A percentile compares a stretch with the other conserved stretches of the same genome.
Evolutionary conservation across 2,113 vertebrate genomes (phyloP).

Genomic region (Tauraco erythrolophus): DNA sequence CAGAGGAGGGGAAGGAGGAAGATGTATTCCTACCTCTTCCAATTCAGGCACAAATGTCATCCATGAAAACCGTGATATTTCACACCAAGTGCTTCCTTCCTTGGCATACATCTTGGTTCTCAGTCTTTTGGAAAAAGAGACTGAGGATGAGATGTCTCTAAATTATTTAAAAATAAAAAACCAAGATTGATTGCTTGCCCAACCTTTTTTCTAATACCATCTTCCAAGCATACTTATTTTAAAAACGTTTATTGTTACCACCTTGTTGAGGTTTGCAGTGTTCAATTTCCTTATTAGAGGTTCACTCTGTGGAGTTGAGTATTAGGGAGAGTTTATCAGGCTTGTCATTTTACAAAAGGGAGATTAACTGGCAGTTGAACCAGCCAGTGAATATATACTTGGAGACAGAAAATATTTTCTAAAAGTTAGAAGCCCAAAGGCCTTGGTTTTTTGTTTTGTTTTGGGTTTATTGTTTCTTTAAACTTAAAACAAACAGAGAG

Average conservation of each 20-base stretch:
- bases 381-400: neutral
- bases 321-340: neutral
- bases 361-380: neutral
- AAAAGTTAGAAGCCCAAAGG: neutral
- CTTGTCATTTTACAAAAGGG: neutral
- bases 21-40: neutral
- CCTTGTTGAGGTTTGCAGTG: neutral
- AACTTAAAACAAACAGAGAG: neutral
- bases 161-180: constrained; percentile 4
- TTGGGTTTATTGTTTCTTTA: neutral
- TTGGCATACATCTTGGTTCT: neutral
- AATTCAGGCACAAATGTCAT: neutral
- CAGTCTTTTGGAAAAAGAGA: neutral
- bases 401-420: neutral
- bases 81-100: neutral
- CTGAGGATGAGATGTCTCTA: neutral
- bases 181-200: neutral
- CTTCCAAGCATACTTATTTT: neutral
- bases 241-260: neutral
- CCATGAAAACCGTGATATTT: neutral
- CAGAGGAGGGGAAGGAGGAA: neutral
- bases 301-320: neutral
- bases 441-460: neutral
- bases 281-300: neutral
- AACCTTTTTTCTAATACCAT: neutral